These are phyloP conservation scores for Sinentomon sp. DNA, from an alignment of 2,888 invertebrate species.

Conservation along the genomic window DNA sequence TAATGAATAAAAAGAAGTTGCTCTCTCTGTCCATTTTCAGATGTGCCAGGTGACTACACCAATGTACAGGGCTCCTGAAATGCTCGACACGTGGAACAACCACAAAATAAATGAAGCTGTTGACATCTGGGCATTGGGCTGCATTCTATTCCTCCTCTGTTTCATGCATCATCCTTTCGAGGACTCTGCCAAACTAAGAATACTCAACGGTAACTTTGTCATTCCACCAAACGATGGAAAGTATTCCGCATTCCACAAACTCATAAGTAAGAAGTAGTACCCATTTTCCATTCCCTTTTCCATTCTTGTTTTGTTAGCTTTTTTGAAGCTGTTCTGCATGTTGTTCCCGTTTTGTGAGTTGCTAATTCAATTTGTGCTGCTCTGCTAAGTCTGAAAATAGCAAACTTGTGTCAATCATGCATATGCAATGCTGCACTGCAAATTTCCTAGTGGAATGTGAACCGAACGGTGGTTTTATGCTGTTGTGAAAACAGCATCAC, in stretches of 20 bases:
- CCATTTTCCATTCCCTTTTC: no score
- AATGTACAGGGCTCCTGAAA: conserved; percentile 82
- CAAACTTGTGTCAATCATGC: no score
- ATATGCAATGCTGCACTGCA: no score
- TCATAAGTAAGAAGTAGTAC: conserved; percentile 38
- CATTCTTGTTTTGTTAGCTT: no score
- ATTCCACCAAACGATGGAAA: conserved; percentile 51
- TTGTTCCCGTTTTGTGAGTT: no score
- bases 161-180: conserved; percentile 90
- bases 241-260: conserved; percentile 58
- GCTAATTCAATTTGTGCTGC: no score
- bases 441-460: no score
- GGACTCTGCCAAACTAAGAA: conserved; percentile 72
- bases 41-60: conserved; percentile 56
- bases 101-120: conserved; percentile 64
- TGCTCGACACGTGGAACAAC: conserved; percentile 92
- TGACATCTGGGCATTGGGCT: conserved; percentile 94
- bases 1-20: no score
- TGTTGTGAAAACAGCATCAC: no score
- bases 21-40: conserved; percentile 24
- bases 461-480: no score
- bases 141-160: conserved; percentile 71
- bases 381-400: no score
- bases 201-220: conserved; percentile 82
- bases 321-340: no score